Base-by-base conservation (phyloP, 2,888 invertebrate species). In the Anthoptus insignis region DNA sequence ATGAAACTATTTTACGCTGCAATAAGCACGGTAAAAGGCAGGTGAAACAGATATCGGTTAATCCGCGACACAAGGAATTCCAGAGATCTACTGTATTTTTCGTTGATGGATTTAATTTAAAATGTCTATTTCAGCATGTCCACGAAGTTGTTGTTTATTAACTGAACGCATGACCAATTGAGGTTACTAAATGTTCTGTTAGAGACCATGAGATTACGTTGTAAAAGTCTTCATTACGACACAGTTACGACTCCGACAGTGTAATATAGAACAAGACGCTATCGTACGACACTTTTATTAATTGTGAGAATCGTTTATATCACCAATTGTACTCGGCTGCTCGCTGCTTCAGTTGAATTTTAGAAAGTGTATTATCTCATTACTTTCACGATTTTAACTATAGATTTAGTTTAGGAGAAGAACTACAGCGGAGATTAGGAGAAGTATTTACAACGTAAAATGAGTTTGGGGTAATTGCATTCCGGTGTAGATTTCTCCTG, bases 341-440 rank as follows among this genome's bases (percentile, higher is more conserved):
- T 29, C 56, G 21, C 27, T 14, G 49, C 39, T 21, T 59, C 37
- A 59, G 54, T 50, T 37, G 61, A 52, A 29, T 67, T 42, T 67
- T 76, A 75, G 79, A 81, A 80, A 81, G 81, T 69, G 77, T 68
- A 75, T 78, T 68, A 56, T 57, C 68, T 67, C 59, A 64, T 52
- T 68, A 72, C 74, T 78, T 73, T 77, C 73, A 47, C 66, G 65
- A 65, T 34, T 42, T 64, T 2, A 42, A 19, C 42, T 19, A 16
- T 19, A 42, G 42, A 47, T 42, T 47, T 21, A 13, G 37, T 61
- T 32, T 34, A 13, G 11, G 19, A 47, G 16, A 11, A 11, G 13
- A 39, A 16, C 39, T 7, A 39, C 16, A 8, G 39, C 16, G 39
- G 39, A 39, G 39, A 39, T 39, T 13, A 34, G 4, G 34, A 3